Conservation (phyloP, 2,888 invertebrate species). For the Hydrotaea diabolus region DNA sequence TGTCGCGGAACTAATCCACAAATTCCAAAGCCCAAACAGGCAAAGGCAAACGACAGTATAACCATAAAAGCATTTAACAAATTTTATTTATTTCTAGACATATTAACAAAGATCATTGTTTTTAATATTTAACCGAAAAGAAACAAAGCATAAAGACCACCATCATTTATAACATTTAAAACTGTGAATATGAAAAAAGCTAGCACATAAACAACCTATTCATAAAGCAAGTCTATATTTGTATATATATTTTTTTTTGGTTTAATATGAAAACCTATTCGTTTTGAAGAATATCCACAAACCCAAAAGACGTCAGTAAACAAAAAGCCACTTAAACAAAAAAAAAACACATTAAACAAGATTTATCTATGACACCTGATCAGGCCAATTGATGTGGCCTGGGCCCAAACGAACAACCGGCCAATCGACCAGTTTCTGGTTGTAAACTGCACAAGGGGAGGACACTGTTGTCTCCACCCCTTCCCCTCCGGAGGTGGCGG, state of each 20-base stretch:
- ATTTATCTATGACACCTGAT: conserved; percentile 67
- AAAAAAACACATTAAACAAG: conserved; percentile 53
- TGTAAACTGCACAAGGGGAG: not conserved
- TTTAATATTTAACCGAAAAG: conserved; percentile 26
- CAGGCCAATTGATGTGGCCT: conserved; percentile 61
- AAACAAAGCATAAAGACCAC: not conserved
- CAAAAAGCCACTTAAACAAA: no score
- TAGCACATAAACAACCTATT: not conserved
- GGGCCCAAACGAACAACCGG: conserved; percentile 39
- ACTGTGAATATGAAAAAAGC: not conserved
- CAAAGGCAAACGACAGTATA: not conserved
- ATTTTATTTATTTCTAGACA: not conserved
- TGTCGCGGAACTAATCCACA: no score
- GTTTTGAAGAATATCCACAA: conserved; percentile 52
- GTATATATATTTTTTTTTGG: not conserved
- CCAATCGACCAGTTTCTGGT: conserved; percentile 17
- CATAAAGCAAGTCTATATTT: conserved; percentile 23
- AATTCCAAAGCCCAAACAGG: conserved; percentile 9
- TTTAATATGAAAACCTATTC: not conserved
- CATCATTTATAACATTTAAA: conserved; percentile 7
- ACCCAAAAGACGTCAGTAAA: not conserved
- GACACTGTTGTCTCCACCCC: no score
- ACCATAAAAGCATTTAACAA: conserved; percentile 38
- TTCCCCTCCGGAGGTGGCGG: no score
- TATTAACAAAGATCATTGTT: conserved; percentile 43